These are phyloP conservation scores for Borostomias antarcticus DNA, from an alignment of 2,797 vertebrate species.

Conservation along the genomic window DNA sequence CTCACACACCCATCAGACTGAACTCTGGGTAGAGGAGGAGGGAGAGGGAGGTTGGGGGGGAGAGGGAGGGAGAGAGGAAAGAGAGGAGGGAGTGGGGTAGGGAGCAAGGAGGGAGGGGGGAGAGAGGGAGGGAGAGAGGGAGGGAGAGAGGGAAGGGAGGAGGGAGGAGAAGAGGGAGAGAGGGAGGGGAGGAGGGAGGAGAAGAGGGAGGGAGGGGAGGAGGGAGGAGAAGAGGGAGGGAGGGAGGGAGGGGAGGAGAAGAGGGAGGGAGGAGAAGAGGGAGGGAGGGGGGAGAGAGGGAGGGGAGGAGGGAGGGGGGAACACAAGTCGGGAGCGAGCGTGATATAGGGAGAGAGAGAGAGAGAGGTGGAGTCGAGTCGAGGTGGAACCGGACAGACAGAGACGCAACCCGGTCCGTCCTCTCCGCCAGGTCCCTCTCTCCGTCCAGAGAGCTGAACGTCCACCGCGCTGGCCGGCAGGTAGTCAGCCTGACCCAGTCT, in stretches of 20 bases:
- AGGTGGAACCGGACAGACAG: not conserved
- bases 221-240: no score
- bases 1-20: not conserved
- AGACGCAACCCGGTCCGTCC: not conserved
- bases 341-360: conserved; percentile 1
- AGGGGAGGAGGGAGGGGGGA: no score
- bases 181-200: not conserved
- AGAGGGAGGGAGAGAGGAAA: no score
- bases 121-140: not conserved
- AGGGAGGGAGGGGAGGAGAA: no score
- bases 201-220: not conserved
- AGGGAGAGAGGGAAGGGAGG: not conserved
- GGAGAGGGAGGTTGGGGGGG: no score
- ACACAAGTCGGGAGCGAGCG: no score
- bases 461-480: not conserved
- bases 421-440: not conserved
- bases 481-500: conserved; percentile 1
- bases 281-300: no score
- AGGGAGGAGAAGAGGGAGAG: not conserved
- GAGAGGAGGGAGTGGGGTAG: no score
- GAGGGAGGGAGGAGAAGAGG: no score
- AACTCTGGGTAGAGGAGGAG: no score
- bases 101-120: no score
- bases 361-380: not conserved
- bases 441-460: not conserved